phyloP scores from a whole-genome alignment of 2,113 vertebrate genomes.

The Catharus minimus region DNA sequence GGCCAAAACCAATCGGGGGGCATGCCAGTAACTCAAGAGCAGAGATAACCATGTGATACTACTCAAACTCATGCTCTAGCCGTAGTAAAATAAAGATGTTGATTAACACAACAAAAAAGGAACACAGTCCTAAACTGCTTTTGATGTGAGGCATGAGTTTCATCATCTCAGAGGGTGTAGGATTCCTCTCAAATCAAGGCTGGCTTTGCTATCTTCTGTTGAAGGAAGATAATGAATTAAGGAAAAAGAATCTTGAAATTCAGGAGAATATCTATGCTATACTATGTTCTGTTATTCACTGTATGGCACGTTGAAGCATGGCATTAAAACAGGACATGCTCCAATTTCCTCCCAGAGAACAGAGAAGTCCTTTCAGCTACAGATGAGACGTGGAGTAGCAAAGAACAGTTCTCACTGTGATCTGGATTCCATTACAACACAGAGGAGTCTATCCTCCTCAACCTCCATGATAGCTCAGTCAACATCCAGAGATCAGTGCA shows the following conservation, averaged over 20 bases:
- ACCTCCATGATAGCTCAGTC: background rate
- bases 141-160: background rate
- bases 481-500: background rate
- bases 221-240: background rate
- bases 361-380: background rate
- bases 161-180: background rate
- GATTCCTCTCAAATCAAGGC: background rate
- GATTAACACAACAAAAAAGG: background rate
- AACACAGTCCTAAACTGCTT: background rate
- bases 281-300: background rate
- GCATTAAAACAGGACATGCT: background rate
- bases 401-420: background rate
- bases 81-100: background rate
- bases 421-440: background rate
- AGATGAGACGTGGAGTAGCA: background rate
- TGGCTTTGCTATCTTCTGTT: background rate
- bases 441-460: background rate
- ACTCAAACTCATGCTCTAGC: background rate
- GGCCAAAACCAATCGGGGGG: background rate
- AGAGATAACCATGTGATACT: background rate
- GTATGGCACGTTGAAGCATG: rapidly evolving
- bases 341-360: background rate
- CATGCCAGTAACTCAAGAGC: background rate
- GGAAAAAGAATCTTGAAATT: background rate
- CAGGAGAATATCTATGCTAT: background rate